A percentile compares a stretch with the other conserved stretches of the same genome.
phyloP scores from a whole-genome alignment of 92 coral and sea anemone species.

The Blastomussa wellsi region DNA sequence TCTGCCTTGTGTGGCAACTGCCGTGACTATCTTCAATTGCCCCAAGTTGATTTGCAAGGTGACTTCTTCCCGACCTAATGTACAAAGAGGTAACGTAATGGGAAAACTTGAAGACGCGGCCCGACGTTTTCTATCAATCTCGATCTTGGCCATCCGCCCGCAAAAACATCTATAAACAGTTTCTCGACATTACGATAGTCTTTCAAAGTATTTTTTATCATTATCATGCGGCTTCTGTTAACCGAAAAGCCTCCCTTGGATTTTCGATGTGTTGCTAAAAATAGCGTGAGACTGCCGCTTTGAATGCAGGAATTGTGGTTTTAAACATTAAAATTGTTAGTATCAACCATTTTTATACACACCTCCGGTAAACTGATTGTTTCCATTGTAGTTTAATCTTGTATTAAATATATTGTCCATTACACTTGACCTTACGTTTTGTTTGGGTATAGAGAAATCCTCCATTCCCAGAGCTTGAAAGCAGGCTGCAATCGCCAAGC shows the following conservation, averaged over 20 bases:
- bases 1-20: constrained; percentile 57
- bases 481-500: constrained; percentile 17
- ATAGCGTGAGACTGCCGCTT: too few species aligned
- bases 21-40: constrained; percentile 32
- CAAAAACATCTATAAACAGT: too few species aligned
- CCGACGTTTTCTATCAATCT: too few species aligned
- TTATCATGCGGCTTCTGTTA: too few species aligned
- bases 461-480: constrained; percentile 62
- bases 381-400: constrained; percentile 29
- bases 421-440: neutral
- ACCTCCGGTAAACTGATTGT: neutral
- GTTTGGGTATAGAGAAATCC: constrained; percentile 35
- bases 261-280: too few species aligned
- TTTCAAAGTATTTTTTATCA: too few species aligned
- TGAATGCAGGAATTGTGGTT: neutral
- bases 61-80: neutral
- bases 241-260: too few species aligned
- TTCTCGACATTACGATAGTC: too few species aligned
- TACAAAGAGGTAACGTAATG: neutral
- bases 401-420: neutral
- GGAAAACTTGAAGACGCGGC: too few species aligned
- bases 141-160: too few species aligned
- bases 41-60: constrained; percentile 38
- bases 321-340: neutral
- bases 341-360: neutral